Evolutionary conservation across 2,888 invertebrate genomes (phyloP).

Genomic region (Vannuccia rotundouncinata): DNA sequence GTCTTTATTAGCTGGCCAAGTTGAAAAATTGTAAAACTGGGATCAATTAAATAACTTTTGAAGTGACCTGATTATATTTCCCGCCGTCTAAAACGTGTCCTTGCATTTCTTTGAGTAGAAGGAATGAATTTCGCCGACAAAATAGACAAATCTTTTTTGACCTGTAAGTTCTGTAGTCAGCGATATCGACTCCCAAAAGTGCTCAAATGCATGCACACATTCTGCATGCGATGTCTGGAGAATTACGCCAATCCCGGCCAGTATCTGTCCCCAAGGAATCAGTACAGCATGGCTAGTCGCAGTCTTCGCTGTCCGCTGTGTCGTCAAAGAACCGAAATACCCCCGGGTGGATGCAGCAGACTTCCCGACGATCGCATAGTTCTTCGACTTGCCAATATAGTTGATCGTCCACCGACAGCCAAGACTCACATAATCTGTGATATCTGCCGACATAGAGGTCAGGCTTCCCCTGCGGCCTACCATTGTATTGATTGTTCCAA

Average conservation of each 20-base stretch:
- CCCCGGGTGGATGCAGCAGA: neutral
- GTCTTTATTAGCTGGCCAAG: too few relatives aligned
- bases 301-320: constrained; percentile 8
- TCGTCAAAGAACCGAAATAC: neutral
- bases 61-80: too few relatives aligned
- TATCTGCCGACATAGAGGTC: neutral
- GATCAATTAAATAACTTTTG: too few relatives aligned
- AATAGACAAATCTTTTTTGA: constrained; percentile 4
- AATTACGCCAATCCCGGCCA: neutral
- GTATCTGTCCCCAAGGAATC: neutral
- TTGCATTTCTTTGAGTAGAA: too few relatives aligned
- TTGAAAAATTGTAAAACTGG: too few relatives aligned
- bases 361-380: constrained; percentile 15
- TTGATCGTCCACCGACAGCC: neutral
- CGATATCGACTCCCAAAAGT: constrained; percentile 20
- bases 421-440: constrained; percentile 12
- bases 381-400: neutral
- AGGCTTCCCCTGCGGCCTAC: neutral
- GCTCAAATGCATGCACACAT: constrained; percentile 33
- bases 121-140: neutral
- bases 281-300: neutral
- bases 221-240: constrained; percentile 18
- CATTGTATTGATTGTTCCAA: constrained; percentile 27
- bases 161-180: constrained; percentile 10
- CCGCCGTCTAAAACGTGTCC: too few relatives aligned